Percentiles rank a stretch among this genome's conserved stretches.
These are phyloP conservation scores for Asarcornis scutulata DNA, from an alignment of 2,113 vertebrate genomes.

Conservation along the genomic window DNA sequence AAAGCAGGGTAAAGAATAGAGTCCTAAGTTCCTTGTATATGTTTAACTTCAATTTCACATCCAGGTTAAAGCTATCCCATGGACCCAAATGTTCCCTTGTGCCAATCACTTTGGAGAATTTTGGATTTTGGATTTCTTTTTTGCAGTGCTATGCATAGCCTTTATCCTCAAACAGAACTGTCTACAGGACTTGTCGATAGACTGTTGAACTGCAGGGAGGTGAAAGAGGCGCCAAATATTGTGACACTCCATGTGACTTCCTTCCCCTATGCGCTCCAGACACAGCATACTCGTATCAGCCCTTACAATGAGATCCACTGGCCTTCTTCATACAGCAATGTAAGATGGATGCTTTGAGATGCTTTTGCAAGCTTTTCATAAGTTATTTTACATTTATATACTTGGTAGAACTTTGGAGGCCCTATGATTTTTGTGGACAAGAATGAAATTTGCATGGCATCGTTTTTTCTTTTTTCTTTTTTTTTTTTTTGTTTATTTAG, in stretches of 20 bases:
- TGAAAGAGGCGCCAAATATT: slow-evolving; percentile 93
- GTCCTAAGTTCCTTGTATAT: neutral
- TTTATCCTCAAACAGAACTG: slow-evolving; percentile 80
- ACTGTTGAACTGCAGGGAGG: slow-evolving; percentile 91
- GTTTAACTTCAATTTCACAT: neutral
- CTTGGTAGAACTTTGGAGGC: neutral
- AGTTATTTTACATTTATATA: neutral
- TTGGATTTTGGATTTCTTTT: slow-evolving; percentile 50
- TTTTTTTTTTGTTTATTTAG: neutral
- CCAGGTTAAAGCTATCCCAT: neutral
- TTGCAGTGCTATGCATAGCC: slow-evolving; percentile 73
- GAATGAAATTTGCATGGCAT: neutral
- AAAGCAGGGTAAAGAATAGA: neutral
- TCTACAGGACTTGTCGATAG: slow-evolving; percentile 87
- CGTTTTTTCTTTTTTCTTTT: neutral
- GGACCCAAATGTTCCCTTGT: neutral
- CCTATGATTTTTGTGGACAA: neutral
- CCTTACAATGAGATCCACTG: slow-evolving; percentile 98
- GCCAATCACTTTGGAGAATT: slow-evolving; percentile 22
- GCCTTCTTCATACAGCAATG: slow-evolving; percentile 88
- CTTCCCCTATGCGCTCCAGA: slow-evolving; percentile 95
- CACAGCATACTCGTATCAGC: slow-evolving; percentile 92
- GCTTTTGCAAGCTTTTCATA: neutral
- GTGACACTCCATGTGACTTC: slow-evolving; percentile 95
- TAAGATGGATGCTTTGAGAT: slow-evolving; percentile 75